Conservation (phyloP, 2,888 invertebrate species). For the Trissolcus japonicus region DNA sequence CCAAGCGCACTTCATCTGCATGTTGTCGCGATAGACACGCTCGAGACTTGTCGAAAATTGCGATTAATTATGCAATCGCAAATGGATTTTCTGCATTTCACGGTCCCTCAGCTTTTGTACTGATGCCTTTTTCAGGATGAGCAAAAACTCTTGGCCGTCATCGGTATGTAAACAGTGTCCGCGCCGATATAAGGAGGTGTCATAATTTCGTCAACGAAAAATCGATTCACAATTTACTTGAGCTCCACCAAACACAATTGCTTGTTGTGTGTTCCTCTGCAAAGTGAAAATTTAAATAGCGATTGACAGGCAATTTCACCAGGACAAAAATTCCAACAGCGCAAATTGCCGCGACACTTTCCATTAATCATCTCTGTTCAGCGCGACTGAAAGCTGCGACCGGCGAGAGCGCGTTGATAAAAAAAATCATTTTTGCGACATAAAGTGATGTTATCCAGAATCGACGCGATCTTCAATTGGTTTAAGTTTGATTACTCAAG, state of each 20-base stretch:
- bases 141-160: constrained; percentile 16
- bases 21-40: constrained; percentile 40
- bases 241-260: too few species aligned
- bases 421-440: too few species aligned
- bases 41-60: constrained; percentile 33
- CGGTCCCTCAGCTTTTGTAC: constrained; percentile 11
- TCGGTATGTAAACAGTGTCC: constrained; percentile 4
- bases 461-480: constrained; percentile 8
- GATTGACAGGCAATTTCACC: too few species aligned
- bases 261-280: too few species aligned
- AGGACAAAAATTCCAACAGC: too few species aligned
- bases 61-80: constrained; percentile 54
- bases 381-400: constrained; percentile 10
- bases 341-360: too few species aligned
- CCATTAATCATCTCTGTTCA: constrained; percentile 9
- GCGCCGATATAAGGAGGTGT: background rate
- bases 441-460: background rate
- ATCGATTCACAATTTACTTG: too few species aligned
- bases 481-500: constrained; percentile 21
- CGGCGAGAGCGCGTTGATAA: background rate
- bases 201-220: constrained; percentile 16
- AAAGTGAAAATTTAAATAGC: too few species aligned
- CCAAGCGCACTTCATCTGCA: constrained; percentile 50
- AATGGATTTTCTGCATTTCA: constrained; percentile 50
- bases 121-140: background rate